A percentile compares a stretch with the other conserved stretches of the same genome.
These are phyloP conservation scores for Leptopilina myrica DNA, from an alignment of 2,888 invertebrate genomes.

Conservation along the genomic window DNA sequence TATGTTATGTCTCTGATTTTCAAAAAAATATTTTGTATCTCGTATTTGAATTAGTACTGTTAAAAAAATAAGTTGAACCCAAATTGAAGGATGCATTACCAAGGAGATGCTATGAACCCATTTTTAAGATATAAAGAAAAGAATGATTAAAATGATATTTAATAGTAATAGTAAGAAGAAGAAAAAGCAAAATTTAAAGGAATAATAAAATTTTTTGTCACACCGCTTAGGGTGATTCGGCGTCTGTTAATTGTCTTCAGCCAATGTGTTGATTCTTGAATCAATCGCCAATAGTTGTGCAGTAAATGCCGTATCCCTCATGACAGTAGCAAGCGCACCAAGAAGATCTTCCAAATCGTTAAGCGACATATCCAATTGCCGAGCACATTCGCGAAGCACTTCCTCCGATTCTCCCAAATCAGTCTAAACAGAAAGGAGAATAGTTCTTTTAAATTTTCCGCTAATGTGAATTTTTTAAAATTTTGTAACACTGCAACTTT, in stretches of 20 bases:
- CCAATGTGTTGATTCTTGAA: constrained; percentile 87
- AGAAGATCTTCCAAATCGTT: constrained; percentile 82
- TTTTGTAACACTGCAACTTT: no score
- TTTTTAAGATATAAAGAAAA: background rate
- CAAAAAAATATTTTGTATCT: background rate
- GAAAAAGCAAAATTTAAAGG: background rate
- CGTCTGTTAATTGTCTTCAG: constrained; percentile 83
- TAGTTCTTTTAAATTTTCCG: no score
- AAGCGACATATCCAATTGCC: constrained; percentile 83
- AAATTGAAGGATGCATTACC: background rate
- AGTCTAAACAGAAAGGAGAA: constrained; percentile 54
- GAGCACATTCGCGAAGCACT: constrained; percentile 80
- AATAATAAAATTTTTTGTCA: constrained; percentile 42
- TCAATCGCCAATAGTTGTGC: constrained; percentile 88
- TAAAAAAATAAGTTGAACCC: background rate
- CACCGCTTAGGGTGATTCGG: constrained; percentile 61
- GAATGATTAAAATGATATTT: background rate
- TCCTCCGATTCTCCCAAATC: constrained; percentile 80
- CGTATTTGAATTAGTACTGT: background rate
- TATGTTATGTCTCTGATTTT: background rate
- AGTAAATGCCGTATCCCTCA: constrained; percentile 85
- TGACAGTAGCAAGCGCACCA: constrained; percentile 82
- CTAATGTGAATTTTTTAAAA: no score
- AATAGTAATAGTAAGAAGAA: background rate
- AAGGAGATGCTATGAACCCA: background rate